Conservation (phyloP, 2,797 vertebrate species). For the Florisuga fusca region DNA sequence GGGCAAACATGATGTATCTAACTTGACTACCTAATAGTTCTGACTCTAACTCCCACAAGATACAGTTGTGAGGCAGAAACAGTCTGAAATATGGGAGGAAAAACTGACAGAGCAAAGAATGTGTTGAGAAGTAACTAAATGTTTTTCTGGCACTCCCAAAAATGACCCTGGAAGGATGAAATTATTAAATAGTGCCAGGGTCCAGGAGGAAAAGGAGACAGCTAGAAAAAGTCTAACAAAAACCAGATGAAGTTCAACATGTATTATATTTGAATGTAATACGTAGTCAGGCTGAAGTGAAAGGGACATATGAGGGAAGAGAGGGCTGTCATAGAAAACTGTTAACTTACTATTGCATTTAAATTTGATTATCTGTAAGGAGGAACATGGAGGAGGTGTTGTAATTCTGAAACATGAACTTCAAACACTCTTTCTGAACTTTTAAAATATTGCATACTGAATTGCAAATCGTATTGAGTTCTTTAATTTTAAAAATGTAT, state of each 20-base stretch:
- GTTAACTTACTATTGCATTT: background rate
- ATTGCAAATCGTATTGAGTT: background rate
- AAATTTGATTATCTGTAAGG: background rate
- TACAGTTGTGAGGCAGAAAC: background rate
- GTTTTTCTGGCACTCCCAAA: background rate
- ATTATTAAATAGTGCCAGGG: background rate
- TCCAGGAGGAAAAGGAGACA: background rate
- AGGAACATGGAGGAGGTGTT: background rate
- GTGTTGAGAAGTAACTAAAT: background rate
- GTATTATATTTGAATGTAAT: background rate
- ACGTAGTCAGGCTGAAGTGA: background rate
- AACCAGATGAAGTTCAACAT: background rate
- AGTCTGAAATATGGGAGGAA: background rate
- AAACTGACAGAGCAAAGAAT: background rate
- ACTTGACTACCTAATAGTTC: background rate
- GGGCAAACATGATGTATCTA: background rate
- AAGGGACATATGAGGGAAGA: background rate
- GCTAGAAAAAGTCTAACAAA: background rate
- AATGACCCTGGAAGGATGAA: background rate
- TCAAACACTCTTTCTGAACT: background rate
- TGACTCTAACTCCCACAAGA: background rate
- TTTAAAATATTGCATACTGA: background rate
- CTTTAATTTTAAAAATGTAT: background rate
- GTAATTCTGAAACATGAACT: background rate
- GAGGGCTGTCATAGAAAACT: background rate